Evolutionary conservation across 2,113 vertebrate genomes (phyloP).

Genomic region (Plecotus auritus): DNA sequence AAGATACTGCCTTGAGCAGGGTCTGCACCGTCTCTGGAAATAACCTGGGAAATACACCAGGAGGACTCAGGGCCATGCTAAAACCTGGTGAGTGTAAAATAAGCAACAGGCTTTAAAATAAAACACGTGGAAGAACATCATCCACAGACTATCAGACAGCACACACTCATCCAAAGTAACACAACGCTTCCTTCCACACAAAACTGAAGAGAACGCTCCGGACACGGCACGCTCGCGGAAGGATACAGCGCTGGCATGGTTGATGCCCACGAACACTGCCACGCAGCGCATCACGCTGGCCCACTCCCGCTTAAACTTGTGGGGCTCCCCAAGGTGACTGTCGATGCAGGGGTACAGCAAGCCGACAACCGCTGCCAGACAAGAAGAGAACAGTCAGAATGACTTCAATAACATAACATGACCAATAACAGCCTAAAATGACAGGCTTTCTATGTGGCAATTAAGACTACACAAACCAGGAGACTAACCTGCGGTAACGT

Average conservation of each 20-base stretch:
- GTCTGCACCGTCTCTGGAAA: no score
- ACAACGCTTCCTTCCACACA: rapidly evolving
- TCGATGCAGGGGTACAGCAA: conserved; percentile 88
- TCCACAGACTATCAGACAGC: rapidly evolving
- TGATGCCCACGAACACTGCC: conserved; percentile 88
- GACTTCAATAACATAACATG: rapidly evolving
- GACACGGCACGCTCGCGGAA: background rate
- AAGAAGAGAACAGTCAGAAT: background rate
- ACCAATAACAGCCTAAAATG: rapidly evolving
- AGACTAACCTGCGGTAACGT: rapidly evolving
- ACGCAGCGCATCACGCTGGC: conserved; percentile 89
- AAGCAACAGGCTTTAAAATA: background rate
- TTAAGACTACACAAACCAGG: background rate
- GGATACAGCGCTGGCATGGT: conserved; percentile 90
- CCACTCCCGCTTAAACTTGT: conserved; percentile 89
- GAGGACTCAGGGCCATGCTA: rapidly evolving
- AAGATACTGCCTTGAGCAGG: no score
- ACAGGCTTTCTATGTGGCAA: rapidly evolving
- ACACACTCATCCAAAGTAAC: rapidly evolving
- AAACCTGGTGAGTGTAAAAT: background rate
- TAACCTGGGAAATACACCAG: background rate
- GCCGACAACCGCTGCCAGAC: conserved; percentile 83
- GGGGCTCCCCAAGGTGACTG: conserved; percentile 87
- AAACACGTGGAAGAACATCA: background rate
- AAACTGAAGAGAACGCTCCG: rapidly evolving